Conservation (phyloP, 1,140 invertebrate species). For the Theocolax elegans region DNA sequence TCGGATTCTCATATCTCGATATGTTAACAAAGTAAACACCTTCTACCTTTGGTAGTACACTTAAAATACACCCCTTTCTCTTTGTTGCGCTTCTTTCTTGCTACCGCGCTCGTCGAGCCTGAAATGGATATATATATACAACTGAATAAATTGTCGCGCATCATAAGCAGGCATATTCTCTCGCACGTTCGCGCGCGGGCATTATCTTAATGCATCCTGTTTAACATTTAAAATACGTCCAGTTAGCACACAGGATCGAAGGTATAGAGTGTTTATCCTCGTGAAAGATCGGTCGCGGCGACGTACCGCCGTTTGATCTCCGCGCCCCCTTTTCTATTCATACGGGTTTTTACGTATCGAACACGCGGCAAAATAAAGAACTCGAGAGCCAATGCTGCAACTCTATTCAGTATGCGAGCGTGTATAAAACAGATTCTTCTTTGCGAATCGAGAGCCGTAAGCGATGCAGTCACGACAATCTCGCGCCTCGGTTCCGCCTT, state of each 20-base stretch:
- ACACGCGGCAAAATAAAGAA: not conserved
- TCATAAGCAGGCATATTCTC: slow-evolving; percentile 41
- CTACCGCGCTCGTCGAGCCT: not conserved
- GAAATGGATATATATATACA: slow-evolving; percentile 4
- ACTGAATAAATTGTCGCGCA: slow-evolving; percentile 33
- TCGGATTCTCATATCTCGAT: no score
- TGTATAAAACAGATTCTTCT: slow-evolving; percentile 5
- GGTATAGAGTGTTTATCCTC: slow-evolving; percentile 35
- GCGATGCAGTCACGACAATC: not conserved
- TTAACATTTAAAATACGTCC: slow-evolving; percentile 48
- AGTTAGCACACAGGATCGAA: no score
- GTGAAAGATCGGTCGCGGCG: slow-evolving; percentile 28
- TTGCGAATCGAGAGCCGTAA: not conserved
- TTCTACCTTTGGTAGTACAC: no score
- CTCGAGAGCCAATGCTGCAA: not conserved
- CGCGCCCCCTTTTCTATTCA: slow-evolving; percentile 17
- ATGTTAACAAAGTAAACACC: no score
- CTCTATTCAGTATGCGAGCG: slow-evolving; percentile 23
- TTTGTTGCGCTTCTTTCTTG: no score
- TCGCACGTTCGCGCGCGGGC: slow-evolving; percentile 10
- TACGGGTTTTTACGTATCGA: not conserved
- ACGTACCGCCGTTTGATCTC: slow-evolving; percentile 30
- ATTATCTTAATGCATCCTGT: slow-evolving; percentile 50
- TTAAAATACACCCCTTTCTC: no score
- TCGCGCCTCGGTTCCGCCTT: not conserved